Evolutionary conservation across 1,140 invertebrate genomes (phyloP), one percentile per base, ranked within the genome.

Genomic region (Adelges cooleyi): DNA sequence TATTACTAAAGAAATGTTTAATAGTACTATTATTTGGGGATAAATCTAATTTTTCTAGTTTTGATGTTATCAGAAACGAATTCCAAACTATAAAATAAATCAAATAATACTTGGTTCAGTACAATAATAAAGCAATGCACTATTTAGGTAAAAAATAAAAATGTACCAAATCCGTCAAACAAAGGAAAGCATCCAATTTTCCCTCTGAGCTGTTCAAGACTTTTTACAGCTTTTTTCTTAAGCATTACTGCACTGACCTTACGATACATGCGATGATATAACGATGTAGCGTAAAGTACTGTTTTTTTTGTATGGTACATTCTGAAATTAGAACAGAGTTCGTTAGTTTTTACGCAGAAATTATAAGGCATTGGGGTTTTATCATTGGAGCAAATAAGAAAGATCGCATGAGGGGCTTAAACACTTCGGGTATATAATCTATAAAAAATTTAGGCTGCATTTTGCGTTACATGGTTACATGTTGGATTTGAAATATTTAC

Each of bases 81-180:
- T 83, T 78, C 71, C 80, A 75, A 0, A 82, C 83, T 56, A 79
- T 77, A 67, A 67, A 65, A 40, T 52, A 9, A 33, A 38, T 38
- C 10, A 40, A 33, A 33, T 20, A n/a, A n/a, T n/a, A n/a, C n/a
- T 51, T 40, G 23, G 40, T 38, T n/a, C n/a, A n/a, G 1, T 53
- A 44, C 25, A 3, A 11, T 15, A 42, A 15, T 56, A 17, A 0
- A 0, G 6, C 36, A 54, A 22, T 33, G 20, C n/a, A n/a, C n/a
- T 20, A 48, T n/a, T 20, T 17, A 20, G 4, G 18, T 20, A 48
- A 48, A 48, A 48, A 18, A n/a, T 44, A 38, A 5, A 42, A n/a
- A 10, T 44, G 18, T 48, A 62, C 56, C 56, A 62, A 46, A 62
- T 20, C 56, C 56, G 33, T 62, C 56, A 22, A 20, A 62, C 1